phyloP scores from a whole-genome alignment of 1,140 invertebrate genomes.

The Drosophila azteca region DNA sequence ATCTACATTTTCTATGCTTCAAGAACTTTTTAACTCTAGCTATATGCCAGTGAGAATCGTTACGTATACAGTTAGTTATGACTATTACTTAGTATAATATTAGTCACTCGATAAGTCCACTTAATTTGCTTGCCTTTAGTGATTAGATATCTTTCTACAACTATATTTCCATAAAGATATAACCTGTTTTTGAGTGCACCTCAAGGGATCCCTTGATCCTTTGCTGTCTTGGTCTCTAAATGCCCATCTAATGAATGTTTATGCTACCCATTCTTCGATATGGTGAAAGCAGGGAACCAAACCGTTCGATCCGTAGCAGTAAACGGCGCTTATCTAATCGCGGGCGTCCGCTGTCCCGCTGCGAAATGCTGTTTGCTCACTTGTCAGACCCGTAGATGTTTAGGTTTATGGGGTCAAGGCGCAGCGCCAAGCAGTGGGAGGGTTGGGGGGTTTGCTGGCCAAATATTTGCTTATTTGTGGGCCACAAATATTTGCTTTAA shows the following conservation, averaged over 20 bases:
- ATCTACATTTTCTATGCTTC: too few relatives aligned
- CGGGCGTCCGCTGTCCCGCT: background rate
- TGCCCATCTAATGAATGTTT: background rate
- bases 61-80: too few relatives aligned
- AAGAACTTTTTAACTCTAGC: too few relatives aligned
- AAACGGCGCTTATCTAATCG: conserved; percentile 58
- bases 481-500: conserved; percentile 66
- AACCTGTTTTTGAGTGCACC: background rate
- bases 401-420: background rate
- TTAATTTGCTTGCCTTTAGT: too few relatives aligned
- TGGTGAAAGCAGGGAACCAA: background rate
- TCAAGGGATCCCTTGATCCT: background rate
- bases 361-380: conserved; percentile 19
- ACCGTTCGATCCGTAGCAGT: background rate
- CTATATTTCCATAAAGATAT: too few relatives aligned
- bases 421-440: too few relatives aligned
- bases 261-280: background rate
- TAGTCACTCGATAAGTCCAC: too few relatives aligned
- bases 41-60: too few relatives aligned
- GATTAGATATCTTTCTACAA: too few relatives aligned
- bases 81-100: too few relatives aligned
- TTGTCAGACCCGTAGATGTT: conserved; percentile 14
- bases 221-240: background rate
- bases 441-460: conserved; percentile 23
- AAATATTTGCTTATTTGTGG: conserved; percentile 66